phyloP scores from a whole-genome alignment of 2,797 vertebrate genomes.

The Chanos chanos region DNA sequence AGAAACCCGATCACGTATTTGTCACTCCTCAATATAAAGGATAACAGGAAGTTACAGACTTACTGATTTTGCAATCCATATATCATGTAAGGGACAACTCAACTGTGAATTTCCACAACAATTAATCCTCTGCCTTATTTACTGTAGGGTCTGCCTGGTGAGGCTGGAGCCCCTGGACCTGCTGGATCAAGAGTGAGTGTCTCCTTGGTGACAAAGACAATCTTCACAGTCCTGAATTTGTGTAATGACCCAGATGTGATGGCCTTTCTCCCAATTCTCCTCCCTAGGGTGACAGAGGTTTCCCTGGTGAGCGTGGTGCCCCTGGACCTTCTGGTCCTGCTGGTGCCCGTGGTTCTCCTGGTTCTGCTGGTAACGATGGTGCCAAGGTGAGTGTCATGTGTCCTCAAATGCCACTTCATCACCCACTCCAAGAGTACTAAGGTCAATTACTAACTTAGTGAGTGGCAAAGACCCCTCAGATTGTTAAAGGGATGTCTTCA shows the following conservation, averaged over 20 bases:
- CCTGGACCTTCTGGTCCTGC: slow-evolving; percentile 80
- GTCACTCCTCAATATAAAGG: too few relatives aligned
- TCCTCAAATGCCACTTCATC: too few relatives aligned
- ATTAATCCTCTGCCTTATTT: not conserved
- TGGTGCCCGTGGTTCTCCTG: slow-evolving; percentile 86
- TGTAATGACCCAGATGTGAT: slow-evolving; percentile 5
- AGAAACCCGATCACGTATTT: too few relatives aligned
- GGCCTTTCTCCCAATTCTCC: not conserved
- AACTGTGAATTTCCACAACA: not conserved
- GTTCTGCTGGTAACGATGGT: slow-evolving; percentile 90
- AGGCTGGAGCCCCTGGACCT: slow-evolving; percentile 81
- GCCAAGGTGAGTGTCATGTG: slow-evolving; percentile 80
- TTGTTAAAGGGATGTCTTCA: too few relatives aligned
- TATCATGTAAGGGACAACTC: too few relatives aligned
- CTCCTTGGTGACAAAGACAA: not conserved
- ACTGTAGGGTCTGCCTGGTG: slow-evolving; percentile 86
- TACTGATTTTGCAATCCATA: too few relatives aligned
- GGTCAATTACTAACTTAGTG: too few relatives aligned
- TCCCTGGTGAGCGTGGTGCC: slow-evolving; percentile 91
- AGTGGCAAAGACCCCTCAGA: too few relatives aligned
- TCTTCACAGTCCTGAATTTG: not conserved
- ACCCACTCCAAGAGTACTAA: too few relatives aligned
- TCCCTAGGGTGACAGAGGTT: slow-evolving; percentile 91
- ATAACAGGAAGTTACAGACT: too few relatives aligned
- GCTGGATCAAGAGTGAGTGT: slow-evolving; percentile 87